Conservation (phyloP, 2,797 vertebrate genomes). For the Tapera naevia region DNA sequence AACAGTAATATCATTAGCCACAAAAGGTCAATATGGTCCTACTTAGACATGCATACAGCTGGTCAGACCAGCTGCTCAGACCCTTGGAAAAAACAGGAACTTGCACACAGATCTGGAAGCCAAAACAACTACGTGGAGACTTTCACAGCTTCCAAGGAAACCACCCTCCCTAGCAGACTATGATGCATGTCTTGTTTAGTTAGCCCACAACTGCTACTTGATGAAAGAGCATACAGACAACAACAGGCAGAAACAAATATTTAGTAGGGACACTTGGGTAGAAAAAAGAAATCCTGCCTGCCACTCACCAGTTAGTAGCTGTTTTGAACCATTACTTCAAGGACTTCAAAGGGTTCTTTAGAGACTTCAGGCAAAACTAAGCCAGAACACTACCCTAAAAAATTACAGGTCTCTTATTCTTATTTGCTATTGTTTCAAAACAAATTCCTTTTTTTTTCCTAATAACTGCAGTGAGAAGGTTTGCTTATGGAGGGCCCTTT, state of each 20-base stretch:
- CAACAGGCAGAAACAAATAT: neutral
- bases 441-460: neutral
- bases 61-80: neutral
- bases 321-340: neutral
- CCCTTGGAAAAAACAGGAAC: neutral
- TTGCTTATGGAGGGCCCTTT: neutral
- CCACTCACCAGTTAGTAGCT: neutral
- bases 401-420: neutral
- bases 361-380: neutral
- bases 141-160: neutral
- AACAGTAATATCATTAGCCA: neutral
- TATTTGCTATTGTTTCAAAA: neutral
- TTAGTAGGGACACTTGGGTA: neutral
- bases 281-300: neutral
- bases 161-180: neutral
- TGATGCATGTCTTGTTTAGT: neutral
- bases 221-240: neutral
- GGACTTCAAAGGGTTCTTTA: neutral
- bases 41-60: neutral
- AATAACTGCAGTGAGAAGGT: neutral
- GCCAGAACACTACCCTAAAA: neutral
- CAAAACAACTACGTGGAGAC: neutral
- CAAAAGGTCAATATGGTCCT: neutral
- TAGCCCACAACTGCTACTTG: neutral
- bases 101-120: neutral